Evolutionary conservation across 2,888 invertebrate genomes (phyloP).

Genomic region (Agrotis segetum): DNA sequence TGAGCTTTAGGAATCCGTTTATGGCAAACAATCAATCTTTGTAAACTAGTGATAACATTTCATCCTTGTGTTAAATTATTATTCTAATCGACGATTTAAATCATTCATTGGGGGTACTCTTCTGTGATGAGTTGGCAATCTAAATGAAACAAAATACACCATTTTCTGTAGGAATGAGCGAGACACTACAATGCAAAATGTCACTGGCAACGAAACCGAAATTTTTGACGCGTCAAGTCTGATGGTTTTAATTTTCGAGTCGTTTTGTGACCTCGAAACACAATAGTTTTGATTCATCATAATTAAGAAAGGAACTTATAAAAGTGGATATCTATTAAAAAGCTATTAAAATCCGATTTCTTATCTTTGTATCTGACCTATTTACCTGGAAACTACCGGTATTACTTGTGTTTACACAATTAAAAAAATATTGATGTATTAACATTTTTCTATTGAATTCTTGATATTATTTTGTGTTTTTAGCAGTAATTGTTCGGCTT

Average conservation of each 20-base stretch:
- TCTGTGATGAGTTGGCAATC: no score
- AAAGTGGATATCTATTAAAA: neutral
- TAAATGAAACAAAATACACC: no score
- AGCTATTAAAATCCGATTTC: slow-evolving; percentile 18
- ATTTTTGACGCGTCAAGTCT: no score
- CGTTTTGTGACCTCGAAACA: neutral
- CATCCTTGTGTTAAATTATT: neutral
- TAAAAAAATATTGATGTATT: neutral
- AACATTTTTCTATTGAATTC: neutral
- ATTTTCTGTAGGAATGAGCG: no score
- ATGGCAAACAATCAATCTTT: neutral
- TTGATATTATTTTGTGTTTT: neutral
- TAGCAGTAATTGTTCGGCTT: no score
- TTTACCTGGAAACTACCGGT: no score
- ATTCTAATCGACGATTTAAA: neutral
- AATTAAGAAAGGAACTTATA: neutral
- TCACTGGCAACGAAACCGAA: no score
- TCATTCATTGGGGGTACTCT: no score
- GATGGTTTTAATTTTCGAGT: no score
- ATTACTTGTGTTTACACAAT: neutral
- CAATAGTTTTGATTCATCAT: neutral
- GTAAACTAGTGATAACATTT: neutral
- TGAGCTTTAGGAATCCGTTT: neutral
- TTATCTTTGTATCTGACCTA: neutral
- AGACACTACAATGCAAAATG: no score